Percentiles rank a stretch among this genome's conserved stretches.
These are phyloP conservation scores for Nematopogon swammerdamellus DNA, from an alignment of 2,888 invertebrate species.

Conservation along the genomic window DNA sequence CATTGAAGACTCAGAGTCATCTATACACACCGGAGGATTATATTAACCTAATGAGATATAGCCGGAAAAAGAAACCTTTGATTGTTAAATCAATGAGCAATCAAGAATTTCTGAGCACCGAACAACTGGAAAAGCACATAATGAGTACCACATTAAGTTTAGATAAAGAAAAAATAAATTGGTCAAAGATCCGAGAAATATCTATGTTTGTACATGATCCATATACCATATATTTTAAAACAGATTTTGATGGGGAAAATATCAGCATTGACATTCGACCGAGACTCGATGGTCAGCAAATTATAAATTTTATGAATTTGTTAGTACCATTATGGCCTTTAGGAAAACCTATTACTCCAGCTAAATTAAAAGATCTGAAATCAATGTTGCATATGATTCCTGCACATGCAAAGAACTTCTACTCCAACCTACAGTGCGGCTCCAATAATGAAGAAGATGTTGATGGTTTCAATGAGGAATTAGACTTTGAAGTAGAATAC, in stretches of 20 bases:
- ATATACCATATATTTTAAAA: constrained; percentile 1
- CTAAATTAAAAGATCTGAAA: constrained; percentile 1
- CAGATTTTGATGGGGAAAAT: background rate
- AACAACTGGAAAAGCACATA: constrained; percentile 1
- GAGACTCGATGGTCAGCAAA: background rate
- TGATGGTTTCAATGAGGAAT: constrained; percentile 1
- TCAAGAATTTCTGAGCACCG: background rate
- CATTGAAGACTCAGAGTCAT: background rate
- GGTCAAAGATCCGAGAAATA: background rate
- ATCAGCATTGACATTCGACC: background rate
- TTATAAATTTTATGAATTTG: background rate
- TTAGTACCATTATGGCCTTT: background rate
- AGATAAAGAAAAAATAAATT: background rate
- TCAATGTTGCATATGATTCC: constrained; percentile 1
- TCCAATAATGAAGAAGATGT: background rate
- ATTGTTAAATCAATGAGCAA: background rate
- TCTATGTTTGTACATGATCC: background rate
- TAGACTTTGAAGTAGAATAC: constrained; percentile 2
- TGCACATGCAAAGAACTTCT: constrained; percentile 1
- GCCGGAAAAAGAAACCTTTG: constrained; percentile 1
- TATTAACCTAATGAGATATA: background rate
- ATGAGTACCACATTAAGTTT: background rate
- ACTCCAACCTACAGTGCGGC: background rate
- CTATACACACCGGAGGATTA: background rate
- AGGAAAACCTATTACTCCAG: background rate